These are phyloP conservation scores for Metellina segmentata DNA, from an alignment of 2,888 invertebrate species.

Conservation along the genomic window DNA sequence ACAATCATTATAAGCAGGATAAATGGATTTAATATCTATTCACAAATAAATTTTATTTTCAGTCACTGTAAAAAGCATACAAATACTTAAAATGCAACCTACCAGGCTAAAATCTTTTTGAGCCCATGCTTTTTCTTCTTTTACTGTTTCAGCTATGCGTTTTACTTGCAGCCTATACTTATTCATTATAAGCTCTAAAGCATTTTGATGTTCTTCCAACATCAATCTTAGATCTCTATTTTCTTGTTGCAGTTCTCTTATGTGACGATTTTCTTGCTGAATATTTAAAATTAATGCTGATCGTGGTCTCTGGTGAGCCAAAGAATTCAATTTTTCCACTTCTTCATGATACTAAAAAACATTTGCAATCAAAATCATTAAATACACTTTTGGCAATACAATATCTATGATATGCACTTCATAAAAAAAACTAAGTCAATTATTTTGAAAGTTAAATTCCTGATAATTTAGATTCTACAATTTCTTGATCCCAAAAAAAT, in stretches of 20 bases:
- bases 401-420: too few relatives aligned
- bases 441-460: not conserved
- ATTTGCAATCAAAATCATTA: too few relatives aligned
- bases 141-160: constrained; percentile 67
- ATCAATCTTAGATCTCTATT: constrained; percentile 93
- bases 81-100: not conserved
- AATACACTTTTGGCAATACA: too few relatives aligned
- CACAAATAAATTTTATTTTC: not conserved
- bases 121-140: constrained; percentile 66
- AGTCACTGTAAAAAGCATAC: not conserved
- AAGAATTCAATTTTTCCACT: constrained; percentile 93
- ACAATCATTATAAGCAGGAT: too few relatives aligned
- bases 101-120: constrained; percentile 62
- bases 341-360: constrained; percentile 92
- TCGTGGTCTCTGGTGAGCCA: constrained; percentile 93
- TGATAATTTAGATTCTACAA: not conserved
- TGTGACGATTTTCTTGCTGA: constrained; percentile 93
- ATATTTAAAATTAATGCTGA: constrained; percentile 94
- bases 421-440: too few relatives aligned
- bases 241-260: constrained; percentile 94
- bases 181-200: constrained; percentile 96
- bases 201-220: constrained; percentile 95
- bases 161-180: constrained; percentile 85
- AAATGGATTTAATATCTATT: too few relatives aligned
- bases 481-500: not conserved